phyloP scores from a whole-genome alignment of 92 coral and sea anemone genomes.

The Bergia puertoricense region DNA sequence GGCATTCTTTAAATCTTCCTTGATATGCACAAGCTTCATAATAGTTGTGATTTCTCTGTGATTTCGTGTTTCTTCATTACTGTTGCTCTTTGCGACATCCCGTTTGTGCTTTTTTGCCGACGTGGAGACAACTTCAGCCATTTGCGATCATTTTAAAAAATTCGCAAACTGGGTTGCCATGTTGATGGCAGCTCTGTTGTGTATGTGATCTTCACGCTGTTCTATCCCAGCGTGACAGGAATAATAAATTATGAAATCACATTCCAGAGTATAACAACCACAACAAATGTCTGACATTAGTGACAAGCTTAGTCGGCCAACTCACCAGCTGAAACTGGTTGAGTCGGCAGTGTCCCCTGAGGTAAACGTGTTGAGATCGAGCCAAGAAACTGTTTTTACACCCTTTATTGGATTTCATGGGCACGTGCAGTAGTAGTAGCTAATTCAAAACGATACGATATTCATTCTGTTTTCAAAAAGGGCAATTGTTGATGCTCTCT shows the following conservation, averaged over 20 bases:
- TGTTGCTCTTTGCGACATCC: background rate
- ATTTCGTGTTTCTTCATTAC: background rate
- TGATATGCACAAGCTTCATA: constrained; percentile 18
- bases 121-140: constrained; percentile 7
- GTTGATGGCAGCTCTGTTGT: background rate
- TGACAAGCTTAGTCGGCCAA: background rate
- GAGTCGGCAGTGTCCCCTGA: background rate
- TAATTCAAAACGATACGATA: background rate
- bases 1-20: constrained; percentile 43
- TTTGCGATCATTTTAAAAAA: background rate
- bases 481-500: background rate
- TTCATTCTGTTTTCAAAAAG: background rate
- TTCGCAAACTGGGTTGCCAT: background rate
- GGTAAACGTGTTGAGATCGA: background rate
- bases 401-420: background rate
- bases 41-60: background rate
- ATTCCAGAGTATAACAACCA: constrained; percentile 2
- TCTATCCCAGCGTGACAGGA: constrained; percentile 10
- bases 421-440: background rate
- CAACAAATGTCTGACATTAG: background rate
- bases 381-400: background rate
- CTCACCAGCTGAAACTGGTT: constrained; percentile 26
- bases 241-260: background rate
- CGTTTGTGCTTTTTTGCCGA: background rate
- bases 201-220: background rate